Evolutionary conservation across 2,888 invertebrate genomes (phyloP).

Genomic region (Leucoma salicis): DNA sequence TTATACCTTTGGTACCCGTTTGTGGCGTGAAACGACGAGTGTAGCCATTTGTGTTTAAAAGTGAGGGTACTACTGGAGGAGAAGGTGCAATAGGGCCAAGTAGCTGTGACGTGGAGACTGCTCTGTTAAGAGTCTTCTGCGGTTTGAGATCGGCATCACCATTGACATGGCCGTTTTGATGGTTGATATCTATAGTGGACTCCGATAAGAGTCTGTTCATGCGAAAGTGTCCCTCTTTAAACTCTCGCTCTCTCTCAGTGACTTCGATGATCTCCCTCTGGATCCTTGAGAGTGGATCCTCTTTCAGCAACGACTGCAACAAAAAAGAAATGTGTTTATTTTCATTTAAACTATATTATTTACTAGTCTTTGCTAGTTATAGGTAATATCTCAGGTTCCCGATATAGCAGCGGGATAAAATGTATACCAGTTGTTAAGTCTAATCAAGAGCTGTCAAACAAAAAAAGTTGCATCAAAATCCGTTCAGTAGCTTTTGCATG

Average conservation of each 20-base stretch:
- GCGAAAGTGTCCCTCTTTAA: constrained; percentile 83
- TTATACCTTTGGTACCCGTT: constrained; percentile 88
- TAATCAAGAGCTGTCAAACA: no score
- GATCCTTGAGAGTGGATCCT: constrained; percentile 90
- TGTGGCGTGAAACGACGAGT: constrained; percentile 84
- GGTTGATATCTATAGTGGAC: constrained; percentile 73
- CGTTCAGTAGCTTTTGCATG: no score
- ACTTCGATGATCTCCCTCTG: constrained; percentile 95
- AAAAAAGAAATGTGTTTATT: constrained; percentile 32
- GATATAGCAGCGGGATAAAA: no score
- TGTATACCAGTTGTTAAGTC: no score
- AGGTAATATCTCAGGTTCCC: no score
- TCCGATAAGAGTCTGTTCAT: constrained; percentile 72
- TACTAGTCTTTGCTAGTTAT: no score
- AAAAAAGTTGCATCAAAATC: no score
- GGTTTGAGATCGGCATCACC: constrained; percentile 55
- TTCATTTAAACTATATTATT: background rate
- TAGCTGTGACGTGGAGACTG: constrained; percentile 73
- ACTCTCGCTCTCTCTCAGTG: constrained; percentile 91
- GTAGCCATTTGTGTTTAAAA: constrained; percentile 74
- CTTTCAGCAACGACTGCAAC: constrained; percentile 82
- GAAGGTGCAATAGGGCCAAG: constrained; percentile 64
- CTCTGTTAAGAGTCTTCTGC: constrained; percentile 59
- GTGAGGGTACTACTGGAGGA: constrained; percentile 56
- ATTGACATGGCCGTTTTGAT: constrained; percentile 68